Evolutionary conservation across 2,888 invertebrate species (phyloP), one percentile per base, ranked within the genome.

Genomic region (Drosophila longiperda): DNA sequence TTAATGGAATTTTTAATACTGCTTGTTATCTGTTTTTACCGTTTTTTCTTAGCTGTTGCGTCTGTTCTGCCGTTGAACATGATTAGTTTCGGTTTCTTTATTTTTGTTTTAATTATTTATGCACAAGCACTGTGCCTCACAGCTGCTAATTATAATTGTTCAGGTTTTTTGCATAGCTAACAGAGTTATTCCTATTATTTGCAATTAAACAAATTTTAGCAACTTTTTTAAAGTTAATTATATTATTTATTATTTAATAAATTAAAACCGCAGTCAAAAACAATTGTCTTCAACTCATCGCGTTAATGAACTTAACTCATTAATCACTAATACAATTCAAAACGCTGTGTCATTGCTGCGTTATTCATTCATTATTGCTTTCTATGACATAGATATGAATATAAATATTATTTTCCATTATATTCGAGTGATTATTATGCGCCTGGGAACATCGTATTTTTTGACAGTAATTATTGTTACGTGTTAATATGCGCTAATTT

Each of bases 11-110:
- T 67, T 26, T 38, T n/a, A 33, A 26, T 53, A 26, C 6, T 45
- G 50, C n/a, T 20, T n/a, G 52, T 23, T 52, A 57, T 40, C 3
- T 29, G 11, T 26, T 33, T 80, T 88, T 87, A 87, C 86, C 86
- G 83, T 70, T 90, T 87, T 73, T 90, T 87, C 52, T 90, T 69
- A 77, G 75, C 67, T 66, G 70, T 34, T 36, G 55, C 78, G 42
- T 60, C 63, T 66, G 75, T 71, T 59, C 89, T 89, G 71, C 78
- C 83, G 71, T 83, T 90, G 32, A 71, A 65, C 90, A 88, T 85
- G 55, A 77, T 79, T 62, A 50, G 29, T n/a, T 49, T 61, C 12
- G 8, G 52, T 29, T 45, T 8, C 4, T 45, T 55, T 60, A 59
- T 49, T 23, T 62, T 38, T 67, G 23, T 58, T 38, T 52, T 55